Percentiles rank a stretch among this genome's conserved stretches.
These are phyloP conservation scores for Monomorium pharaonis DNA, from an alignment of 1,140 invertebrate genomes.

Conservation along the genomic window DNA sequence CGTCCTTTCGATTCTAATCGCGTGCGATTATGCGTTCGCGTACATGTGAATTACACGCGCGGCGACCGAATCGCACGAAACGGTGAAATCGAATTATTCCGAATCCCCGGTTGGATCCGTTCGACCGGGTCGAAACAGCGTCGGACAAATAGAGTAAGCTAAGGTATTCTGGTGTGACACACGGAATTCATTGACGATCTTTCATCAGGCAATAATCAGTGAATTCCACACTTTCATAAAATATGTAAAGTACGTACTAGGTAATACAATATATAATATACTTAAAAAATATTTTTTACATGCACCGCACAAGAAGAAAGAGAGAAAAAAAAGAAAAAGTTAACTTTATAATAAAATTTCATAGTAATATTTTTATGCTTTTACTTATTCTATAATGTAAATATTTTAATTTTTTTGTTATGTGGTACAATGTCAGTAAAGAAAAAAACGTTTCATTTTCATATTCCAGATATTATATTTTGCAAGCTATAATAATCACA, in stretches of 20 bases:
- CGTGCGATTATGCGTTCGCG: constrained; percentile 46
- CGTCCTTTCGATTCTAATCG: constrained; percentile 54
- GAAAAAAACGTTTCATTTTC: neutral
- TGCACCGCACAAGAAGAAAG: neutral
- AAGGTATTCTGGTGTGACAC: constrained; percentile 21
- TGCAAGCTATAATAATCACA: neutral
- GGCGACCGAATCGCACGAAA: constrained; percentile 1
- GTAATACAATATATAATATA: neutral
- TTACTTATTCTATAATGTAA: neutral
- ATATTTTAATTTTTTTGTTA: constrained; percentile 33
- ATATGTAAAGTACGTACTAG: too few species aligned
- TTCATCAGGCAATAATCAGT: neutral
- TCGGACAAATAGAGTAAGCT: constrained; percentile 8
- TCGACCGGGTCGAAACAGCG: neutral
- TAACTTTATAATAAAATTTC: neutral
- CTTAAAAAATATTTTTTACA: neutral
- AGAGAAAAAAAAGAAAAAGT: neutral
- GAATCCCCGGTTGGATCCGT: neutral
- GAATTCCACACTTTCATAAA: neutral
- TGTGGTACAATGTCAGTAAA: neutral
- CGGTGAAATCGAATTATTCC: constrained; percentile 38
- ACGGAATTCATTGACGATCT: constrained; percentile 13
- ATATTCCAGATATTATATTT: neutral
- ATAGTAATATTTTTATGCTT: neutral
- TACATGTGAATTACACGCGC: constrained; percentile 43